Evolutionary conservation across 2,797 vertebrate species (phyloP).

Genomic region (Pseudomugil gertrudae): DNA sequence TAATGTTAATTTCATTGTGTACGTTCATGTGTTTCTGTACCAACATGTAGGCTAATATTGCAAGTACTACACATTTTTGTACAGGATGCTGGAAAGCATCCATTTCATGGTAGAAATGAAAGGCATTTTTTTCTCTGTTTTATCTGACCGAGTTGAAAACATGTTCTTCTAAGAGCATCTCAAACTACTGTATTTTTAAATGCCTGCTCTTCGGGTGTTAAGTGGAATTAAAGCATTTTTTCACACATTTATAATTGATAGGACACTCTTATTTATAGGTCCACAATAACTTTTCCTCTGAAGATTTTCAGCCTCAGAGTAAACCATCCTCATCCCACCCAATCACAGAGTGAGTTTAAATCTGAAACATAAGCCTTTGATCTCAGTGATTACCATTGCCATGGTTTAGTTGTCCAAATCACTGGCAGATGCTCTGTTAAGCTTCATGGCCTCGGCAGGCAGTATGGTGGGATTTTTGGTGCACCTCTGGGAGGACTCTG

Average conservation of each 20-base stretch:
- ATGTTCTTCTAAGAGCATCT: background rate
- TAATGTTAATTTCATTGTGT: too few relatives aligned
- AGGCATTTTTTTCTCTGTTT: background rate
- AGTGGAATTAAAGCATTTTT: constrained; percentile 6
- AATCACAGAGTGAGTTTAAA: constrained; percentile 67
- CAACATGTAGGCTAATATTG: too few relatives aligned
- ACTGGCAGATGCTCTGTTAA: constrained; percentile 76
- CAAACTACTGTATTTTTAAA: background rate
- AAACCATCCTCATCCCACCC: constrained; percentile 44
- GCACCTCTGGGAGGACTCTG: constrained; percentile 36
- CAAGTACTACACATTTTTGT: too few relatives aligned
- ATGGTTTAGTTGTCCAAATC: constrained; percentile 76
- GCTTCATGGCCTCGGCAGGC: constrained; percentile 67
- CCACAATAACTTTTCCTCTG: constrained; percentile 26
- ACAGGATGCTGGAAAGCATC: too few relatives aligned
- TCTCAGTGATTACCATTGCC: constrained; percentile 76
- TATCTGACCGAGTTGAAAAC: background rate
- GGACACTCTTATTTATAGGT: background rate
- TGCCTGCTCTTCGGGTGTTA: background rate
- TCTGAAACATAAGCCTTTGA: constrained; percentile 73
- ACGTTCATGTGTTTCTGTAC: too few relatives aligned
- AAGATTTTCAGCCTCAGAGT: constrained; percentile 13
- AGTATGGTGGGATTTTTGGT: constrained; percentile 66
- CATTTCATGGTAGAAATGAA: too few relatives aligned
- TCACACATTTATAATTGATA: background rate